Conservation (phyloP, 1,140 invertebrate genomes). For the Drosophila ambigua region DNA sequence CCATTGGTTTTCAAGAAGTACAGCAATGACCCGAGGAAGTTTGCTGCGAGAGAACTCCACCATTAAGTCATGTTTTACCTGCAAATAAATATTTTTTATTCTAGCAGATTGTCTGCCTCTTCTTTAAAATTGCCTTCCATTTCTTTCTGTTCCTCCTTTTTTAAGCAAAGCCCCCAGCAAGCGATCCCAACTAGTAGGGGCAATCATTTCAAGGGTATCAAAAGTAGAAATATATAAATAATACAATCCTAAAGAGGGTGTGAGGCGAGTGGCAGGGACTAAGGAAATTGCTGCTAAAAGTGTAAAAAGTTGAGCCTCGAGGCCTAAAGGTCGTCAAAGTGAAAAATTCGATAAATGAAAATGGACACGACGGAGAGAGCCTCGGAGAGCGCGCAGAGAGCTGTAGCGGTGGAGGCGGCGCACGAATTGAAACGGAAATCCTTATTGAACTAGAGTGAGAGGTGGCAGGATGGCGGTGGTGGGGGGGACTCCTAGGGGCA, state of each 20-base stretch:
- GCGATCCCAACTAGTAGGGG: too few relatives aligned
- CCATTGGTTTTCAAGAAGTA: too few relatives aligned
- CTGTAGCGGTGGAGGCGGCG: conserved; percentile 47
- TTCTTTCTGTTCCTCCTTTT: too few relatives aligned
- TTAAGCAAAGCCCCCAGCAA: too few relatives aligned
- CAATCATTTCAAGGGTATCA: conserved; percentile 1
- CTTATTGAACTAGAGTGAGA: conserved; percentile 75
- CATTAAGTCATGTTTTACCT: too few relatives aligned
- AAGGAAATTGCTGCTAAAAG: conserved; percentile 69
- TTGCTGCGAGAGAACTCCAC: too few relatives aligned
- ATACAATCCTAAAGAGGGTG: conserved; percentile 21
- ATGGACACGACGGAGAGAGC: conserved; percentile 49
- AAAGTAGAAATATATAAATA: conserved; percentile 50
- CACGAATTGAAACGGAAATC: conserved; percentile 81
- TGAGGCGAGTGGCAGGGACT: conserved; percentile 4
- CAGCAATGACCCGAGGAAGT: too few relatives aligned
- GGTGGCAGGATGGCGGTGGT: conserved; percentile 35
- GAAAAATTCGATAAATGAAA: conserved; percentile 81
- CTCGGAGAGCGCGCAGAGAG: neutral
- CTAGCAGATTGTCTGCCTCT: too few relatives aligned
- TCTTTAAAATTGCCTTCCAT: too few relatives aligned
- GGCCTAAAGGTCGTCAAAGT: conserved; percentile 76
- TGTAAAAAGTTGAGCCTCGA: conserved; percentile 72
- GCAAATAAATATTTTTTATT: too few relatives aligned
- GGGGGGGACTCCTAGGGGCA: conserved; percentile 2